phyloP scores from a whole-genome alignment of 2,113 vertebrate species.

The Ranitomeya imitator region DNA sequence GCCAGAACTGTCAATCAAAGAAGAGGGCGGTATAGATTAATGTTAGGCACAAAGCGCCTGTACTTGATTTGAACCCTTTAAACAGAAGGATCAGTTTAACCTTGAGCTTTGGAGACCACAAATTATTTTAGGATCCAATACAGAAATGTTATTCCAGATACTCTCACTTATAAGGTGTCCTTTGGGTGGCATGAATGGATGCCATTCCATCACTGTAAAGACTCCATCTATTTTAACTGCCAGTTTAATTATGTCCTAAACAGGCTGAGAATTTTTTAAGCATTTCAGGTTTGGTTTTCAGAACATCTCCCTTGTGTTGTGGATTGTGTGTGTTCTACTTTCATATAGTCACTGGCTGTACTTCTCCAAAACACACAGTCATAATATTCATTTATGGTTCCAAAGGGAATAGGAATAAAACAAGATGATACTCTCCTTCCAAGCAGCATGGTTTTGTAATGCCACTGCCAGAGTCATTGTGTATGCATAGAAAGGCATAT shows the following conservation, averaged over 20 bases:
- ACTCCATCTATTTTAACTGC: neutral
- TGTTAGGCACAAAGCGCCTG: no score
- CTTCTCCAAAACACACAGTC: conserved; percentile 26
- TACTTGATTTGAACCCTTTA: no score
- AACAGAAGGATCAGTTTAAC: neutral
- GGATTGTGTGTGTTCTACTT: conserved; percentile 27
- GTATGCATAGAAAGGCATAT: conserved; percentile 37
- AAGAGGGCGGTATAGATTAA: no score
- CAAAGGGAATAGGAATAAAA: conserved; percentile 46
- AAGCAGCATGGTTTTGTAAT: conserved; percentile 31
- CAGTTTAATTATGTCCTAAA: conserved; percentile 20
- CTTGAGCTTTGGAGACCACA: neutral
- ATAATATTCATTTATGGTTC: conserved; percentile 57
- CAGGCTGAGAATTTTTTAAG: neutral
- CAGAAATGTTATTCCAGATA: neutral
- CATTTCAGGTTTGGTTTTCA: conserved; percentile 18
- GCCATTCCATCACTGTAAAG: neutral
- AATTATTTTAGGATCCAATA: neutral
- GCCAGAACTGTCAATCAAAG: no score
- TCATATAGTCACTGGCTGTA: conserved; percentile 42
- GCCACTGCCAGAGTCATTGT: conserved; percentile 38
- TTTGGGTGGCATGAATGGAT: neutral
- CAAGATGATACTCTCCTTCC: conserved; percentile 44
- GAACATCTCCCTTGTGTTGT: conserved; percentile 26
- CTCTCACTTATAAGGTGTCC: neutral